Evolutionary conservation across 2,888 invertebrate species (phyloP), one percentile per base, ranked within the genome.

Genomic region (Alloplasta piceator): DNA sequence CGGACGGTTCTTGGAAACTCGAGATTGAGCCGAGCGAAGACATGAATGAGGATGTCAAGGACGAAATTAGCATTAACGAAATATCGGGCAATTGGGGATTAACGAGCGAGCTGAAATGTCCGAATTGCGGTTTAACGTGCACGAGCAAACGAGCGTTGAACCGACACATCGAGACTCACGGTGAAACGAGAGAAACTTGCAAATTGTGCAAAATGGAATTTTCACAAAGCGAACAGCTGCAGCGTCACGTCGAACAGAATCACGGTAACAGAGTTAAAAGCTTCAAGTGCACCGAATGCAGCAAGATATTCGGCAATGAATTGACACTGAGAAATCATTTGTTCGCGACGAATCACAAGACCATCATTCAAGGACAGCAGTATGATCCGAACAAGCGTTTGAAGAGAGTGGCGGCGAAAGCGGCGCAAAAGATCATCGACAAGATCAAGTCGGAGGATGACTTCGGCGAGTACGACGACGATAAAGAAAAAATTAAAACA

Each of bases 351-450:
- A 90, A 87, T 86, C 92, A 92, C 68, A 91, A 89, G 50, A 92
- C 92, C 0, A 86, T 88, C 0, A 48, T 92, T 1, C 87, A 88
- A 5, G 91, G 91, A 0, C 86, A 91, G 61, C 91, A 91, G 39
- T 92, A 92, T 67, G 91, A 92, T 84, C 90, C 91, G 0, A 91
- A 92, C 39, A 92, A 92, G 58, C 84, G 92, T 26, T 89, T 92
- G 43, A 92, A 91, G 58, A 85, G 92, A 2, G 89, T 90, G 0
- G 92, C 92, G 1, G 92, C 92, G 0, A 91, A 86, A 63, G 92
- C 91, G 0, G 92, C 92, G 0, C 91, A 92, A 46, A 91, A 88
- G 38, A 92, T 92, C 12, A 92, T 92, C 14, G 92, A 92, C 68
- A 89, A 91, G 74, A 92, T 92, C 4, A 92, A 89, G 79, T 92